Base-by-base conservation (phyloP, 35 echinoderm and acorn worm species). In the Lytechinus pictus region DNA sequence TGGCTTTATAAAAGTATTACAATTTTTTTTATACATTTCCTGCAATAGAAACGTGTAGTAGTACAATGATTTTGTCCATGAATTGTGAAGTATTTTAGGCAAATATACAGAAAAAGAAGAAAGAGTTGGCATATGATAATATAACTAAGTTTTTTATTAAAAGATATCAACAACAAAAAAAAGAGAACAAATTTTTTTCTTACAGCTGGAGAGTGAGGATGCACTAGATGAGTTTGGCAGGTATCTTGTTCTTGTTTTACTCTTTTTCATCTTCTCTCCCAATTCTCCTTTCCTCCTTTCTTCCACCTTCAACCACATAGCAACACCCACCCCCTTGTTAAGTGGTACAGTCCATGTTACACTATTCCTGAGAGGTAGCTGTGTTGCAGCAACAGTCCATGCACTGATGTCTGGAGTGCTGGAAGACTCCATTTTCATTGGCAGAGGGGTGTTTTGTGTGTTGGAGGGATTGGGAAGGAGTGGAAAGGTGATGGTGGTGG, bases 281-380 rank as follows among this genome's bases (percentile, higher is more conserved):
- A 16, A 27, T 27, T 95, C 96, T 16, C 86, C 86, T 27, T 54
- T 89, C 86, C 89, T 95, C 96, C 52, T 94, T 53, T 97, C 98
- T 11, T 99, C 98, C 9, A 96, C 60, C 87, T 94, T 97, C 95
- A 97, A 52, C 98, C 98, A 99, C 89, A 97, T 79, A 7, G 97
- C 95, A 28, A 99, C 1, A 24, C 96, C 94, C 86, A 99, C 96
- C 27, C 97, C 97, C 94, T 97, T 97, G 11, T 53, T 94, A 3
- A 96, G 33, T 16, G 96, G 95, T 54, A 87, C 92, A 27, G 96
- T 96, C 98, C 98, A 99, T 24, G 55, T 57, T 6, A 97, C 52
- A 86, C 94, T 96, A 61, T 87, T 96, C 61, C 92, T 72, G 24
- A 97, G 51, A n/a, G 96, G 96, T 11, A 99, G 71, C 52, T 96